phyloP scores from a whole-genome alignment of 2,797 vertebrate species.

The Amblyraja radiata region DNA sequence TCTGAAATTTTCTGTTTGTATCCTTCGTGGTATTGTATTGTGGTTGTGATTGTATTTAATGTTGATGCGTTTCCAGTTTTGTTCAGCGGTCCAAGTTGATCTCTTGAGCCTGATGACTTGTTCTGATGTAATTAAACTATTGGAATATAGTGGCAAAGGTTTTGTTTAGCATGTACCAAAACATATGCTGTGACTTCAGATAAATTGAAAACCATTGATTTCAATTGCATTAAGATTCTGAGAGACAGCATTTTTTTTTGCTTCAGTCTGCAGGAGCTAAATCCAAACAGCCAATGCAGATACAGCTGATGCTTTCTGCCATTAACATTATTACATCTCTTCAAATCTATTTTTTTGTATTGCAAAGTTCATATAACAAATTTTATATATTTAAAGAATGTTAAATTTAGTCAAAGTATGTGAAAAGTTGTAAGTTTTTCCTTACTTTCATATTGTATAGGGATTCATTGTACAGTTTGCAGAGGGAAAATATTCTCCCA shows the following conservation, averaged over 20 bases:
- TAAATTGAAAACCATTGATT: conserved; percentile 3
- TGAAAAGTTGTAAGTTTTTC: conserved; percentile 23
- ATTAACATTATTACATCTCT: neutral
- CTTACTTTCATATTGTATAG: conserved; percentile 5
- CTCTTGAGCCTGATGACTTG: neutral
- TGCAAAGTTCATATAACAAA: conserved; percentile 4
- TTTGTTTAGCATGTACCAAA: conserved; percentile 25
- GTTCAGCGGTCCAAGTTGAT: conserved; percentile 17
- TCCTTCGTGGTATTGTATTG: conserved; percentile 3
- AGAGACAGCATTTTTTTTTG: conserved; percentile 22
- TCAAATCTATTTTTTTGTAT: conserved; percentile 14
- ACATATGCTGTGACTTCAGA: neutral
- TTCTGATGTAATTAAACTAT: conserved; percentile 34
- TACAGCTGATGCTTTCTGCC: neutral
- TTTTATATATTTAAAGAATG: conserved; percentile 21
- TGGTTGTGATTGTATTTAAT: conserved; percentile 35
- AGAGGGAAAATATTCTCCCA: neutral
- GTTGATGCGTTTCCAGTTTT: conserved; percentile 27
- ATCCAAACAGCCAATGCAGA: neutral
- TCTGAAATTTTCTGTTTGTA: conserved; percentile 22
- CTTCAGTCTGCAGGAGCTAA: neutral
- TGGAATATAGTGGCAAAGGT: neutral
- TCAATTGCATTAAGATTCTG: neutral
- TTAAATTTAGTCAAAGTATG: neutral
- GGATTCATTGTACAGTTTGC: neutral